Evolutionary conservation across 2,113 vertebrate genomes (phyloP).

Genomic region (Stomatorhinus ivindoensis): DNA sequence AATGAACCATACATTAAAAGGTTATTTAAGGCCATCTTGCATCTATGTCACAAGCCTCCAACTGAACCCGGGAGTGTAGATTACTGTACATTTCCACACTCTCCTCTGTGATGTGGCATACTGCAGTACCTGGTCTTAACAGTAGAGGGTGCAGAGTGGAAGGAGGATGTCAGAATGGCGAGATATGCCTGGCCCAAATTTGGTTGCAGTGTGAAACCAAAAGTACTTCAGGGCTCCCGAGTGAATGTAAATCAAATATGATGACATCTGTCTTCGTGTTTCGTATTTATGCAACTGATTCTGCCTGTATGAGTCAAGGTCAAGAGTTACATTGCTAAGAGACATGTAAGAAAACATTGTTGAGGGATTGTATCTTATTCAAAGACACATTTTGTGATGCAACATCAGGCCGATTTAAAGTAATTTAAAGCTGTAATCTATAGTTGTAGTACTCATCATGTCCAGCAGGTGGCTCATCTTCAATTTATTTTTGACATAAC

Average conservation of each 20-base stretch:
- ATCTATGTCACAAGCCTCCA: neutral
- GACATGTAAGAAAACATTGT: neutral
- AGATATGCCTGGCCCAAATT: neutral
- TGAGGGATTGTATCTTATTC: neutral
- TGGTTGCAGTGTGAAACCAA: neutral
- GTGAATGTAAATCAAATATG: neutral
- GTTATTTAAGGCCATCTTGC: neutral
- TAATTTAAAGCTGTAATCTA: neutral
- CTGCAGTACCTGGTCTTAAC: neutral
- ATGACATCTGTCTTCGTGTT: neutral
- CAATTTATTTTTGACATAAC: neutral
- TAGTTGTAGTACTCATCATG: no score
- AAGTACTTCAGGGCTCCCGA: neutral
- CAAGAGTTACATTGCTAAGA: neutral
- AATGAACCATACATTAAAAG: neutral
- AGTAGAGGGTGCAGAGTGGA: neutral
- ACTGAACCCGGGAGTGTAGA: neutral
- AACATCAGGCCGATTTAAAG: neutral
- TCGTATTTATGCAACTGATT: neutral
- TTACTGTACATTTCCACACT: neutral
- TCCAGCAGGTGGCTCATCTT: constrained; percentile 2
- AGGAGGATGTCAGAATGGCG: neutral
- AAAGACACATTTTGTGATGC: neutral
- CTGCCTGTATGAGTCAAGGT: neutral
- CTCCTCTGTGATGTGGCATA: neutral